These are phyloP conservation scores for Hemibagrus wyckioides DNA, from an alignment of 2,113 vertebrate genomes.

Conservation along the genomic window DNA sequence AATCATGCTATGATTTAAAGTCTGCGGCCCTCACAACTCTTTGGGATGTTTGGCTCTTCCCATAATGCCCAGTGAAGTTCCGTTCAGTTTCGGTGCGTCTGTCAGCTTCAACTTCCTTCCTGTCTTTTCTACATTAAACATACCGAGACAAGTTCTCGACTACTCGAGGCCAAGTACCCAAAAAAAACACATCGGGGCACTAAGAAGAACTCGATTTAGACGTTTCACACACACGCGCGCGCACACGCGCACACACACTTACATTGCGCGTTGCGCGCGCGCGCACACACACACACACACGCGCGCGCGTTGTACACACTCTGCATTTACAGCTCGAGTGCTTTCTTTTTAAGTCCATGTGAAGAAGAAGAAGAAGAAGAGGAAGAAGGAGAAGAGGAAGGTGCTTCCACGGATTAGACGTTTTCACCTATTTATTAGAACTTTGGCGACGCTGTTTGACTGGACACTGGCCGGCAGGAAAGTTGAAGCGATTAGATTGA, in stretches of 20 bases:
- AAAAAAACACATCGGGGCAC: slow-evolving; percentile 21
- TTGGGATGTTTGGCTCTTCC: slow-evolving; percentile 38
- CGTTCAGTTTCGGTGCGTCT: slow-evolving; percentile 54
- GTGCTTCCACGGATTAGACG: background rate
- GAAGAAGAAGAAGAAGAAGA: background rate
- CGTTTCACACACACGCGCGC: background rate
- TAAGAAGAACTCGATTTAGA: background rate
- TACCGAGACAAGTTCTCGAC: slow-evolving; percentile 39
- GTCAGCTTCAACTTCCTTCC: slow-evolving; percentile 62
- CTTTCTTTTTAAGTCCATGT: background rate
- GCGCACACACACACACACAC: background rate
- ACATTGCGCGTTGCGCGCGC: background rate
- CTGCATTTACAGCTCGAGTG: background rate
- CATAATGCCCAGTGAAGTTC: slow-evolving; percentile 45
- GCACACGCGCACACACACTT: background rate
- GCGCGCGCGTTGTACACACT: background rate
- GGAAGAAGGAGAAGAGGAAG: too few species aligned
- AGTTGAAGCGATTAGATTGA: background rate
- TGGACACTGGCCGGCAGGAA: background rate
- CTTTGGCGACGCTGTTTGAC: background rate
- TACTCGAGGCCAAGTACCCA: slow-evolving; percentile 37
- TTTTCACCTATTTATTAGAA: background rate
- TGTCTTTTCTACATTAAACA: slow-evolving; percentile 62
- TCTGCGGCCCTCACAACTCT: background rate
- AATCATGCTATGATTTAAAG: too few species aligned